These are phyloP conservation scores for Triplophysa bombifrons DNA, from an alignment of 2,797 vertebrate species.

Conservation along the genomic window DNA sequence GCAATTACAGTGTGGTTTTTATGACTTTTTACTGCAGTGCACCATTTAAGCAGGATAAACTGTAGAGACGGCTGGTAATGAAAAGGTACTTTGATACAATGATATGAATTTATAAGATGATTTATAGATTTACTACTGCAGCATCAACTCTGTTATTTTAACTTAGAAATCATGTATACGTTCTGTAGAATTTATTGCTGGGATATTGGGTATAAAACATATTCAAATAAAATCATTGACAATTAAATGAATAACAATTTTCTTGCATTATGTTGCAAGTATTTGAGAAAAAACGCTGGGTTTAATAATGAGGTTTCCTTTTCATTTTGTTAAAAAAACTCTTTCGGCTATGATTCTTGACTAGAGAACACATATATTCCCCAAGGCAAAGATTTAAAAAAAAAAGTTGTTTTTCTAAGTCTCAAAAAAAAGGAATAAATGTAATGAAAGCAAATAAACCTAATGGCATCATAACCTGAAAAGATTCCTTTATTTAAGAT, in stretches of 20 bases:
- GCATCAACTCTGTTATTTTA: not conserved
- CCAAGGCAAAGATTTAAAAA: not conserved
- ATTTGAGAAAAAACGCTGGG: not conserved
- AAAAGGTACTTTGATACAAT: slow-evolving; percentile 5
- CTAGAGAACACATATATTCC: not conserved
- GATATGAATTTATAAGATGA: not conserved
- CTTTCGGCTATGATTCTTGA: slow-evolving; percentile 19
- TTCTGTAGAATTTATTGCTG: not conserved
- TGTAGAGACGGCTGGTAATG: slow-evolving; percentile 24
- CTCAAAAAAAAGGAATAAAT: not conserved
- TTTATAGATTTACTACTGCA: too few relatives aligned
- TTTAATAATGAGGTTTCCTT: not conserved
- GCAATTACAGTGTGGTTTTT: slow-evolving; percentile 25
- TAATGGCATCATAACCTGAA: not conserved
- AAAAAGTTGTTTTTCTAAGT: not conserved
- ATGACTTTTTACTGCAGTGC: slow-evolving; percentile 37
- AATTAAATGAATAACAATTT: too few relatives aligned
- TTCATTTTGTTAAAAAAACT: slow-evolving; percentile 19
- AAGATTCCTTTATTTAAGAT: not conserved
- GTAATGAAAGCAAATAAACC: not conserved
- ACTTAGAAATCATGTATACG: not conserved
- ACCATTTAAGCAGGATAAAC: slow-evolving; percentile 46
- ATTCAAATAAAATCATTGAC: too few relatives aligned
- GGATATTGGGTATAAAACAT: not conserved
- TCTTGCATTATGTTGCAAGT: too few relatives aligned